Percentiles rank a stretch among this genome's conserved stretches.
These are phyloP conservation scores for Drosophila anomalata DNA, from an alignment of 2,888 invertebrate species.

Conservation along the genomic window DNA sequence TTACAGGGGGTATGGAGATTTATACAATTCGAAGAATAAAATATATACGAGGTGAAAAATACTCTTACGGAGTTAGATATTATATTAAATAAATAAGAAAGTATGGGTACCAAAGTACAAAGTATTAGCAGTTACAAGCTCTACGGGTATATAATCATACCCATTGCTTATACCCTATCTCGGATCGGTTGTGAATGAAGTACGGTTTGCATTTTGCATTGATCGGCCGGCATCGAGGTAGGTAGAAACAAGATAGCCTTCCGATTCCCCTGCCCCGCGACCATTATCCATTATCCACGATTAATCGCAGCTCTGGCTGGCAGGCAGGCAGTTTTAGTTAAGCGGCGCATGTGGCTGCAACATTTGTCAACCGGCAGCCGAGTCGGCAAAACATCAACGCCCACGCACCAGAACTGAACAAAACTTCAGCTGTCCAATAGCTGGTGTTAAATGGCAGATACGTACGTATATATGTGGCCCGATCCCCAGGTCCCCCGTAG, in stretches of 20 bases:
- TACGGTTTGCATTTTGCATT: constrained; percentile 52
- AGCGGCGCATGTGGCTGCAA: constrained; percentile 71
- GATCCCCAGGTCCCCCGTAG: constrained; percentile 5
- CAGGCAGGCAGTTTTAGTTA: constrained; percentile 66
- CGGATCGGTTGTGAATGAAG: constrained; percentile 41
- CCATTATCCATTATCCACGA: constrained; percentile 26
- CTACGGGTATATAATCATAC: neutral
- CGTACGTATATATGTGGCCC: constrained; percentile 32
- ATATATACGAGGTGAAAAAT: neutral
- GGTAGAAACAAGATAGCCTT: constrained; percentile 47
- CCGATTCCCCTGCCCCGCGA: neutral
- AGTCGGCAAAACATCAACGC: constrained; percentile 67
- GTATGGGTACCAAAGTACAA: too few species aligned
- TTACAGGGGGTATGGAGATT: neutral
- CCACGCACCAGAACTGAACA: constrained; percentile 55
- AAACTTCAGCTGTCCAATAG: constrained; percentile 29
- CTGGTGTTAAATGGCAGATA: constrained; percentile 39
- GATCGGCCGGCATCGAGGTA: constrained; percentile 61
- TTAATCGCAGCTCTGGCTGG: constrained; percentile 39
- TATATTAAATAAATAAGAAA: too few species aligned
- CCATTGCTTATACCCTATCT: constrained; percentile 1
- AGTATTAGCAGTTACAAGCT: neutral
- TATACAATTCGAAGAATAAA: neutral
- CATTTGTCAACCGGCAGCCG: constrained; percentile 73
- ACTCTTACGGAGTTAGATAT: neutral